These are phyloP conservation scores for Stomorhina lunata DNA, from an alignment of 2,888 invertebrate genomes.

Conservation along the genomic window DNA sequence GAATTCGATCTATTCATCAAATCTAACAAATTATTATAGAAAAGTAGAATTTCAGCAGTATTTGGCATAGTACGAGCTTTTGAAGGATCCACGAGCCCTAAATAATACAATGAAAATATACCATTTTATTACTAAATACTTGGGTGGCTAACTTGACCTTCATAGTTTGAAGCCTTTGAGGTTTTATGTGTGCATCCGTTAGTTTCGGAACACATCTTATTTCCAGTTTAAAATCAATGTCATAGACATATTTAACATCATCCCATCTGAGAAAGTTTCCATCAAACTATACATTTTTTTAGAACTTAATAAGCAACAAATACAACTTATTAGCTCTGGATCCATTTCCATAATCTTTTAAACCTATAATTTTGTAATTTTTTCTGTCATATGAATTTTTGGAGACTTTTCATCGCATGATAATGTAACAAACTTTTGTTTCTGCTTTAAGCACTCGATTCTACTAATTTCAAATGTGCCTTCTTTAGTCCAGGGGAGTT, in stretches of 20 bases:
- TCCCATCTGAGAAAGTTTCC: neutral
- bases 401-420: conserved; percentile 25
- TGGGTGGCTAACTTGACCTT: too few species aligned
- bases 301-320: neutral
- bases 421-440: conserved; percentile 15
- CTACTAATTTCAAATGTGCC: neutral
- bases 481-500: neutral
- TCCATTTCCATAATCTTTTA: too few species aligned
- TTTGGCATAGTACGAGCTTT: conserved; percentile 1
- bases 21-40: conserved; percentile 25
- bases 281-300: neutral
- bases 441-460: neutral
- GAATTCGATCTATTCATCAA: neutral
- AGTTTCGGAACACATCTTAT: conserved; percentile 17
- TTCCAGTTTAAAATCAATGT: neutral
- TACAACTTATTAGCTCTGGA: conserved; percentile 1
- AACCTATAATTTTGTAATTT: too few species aligned
- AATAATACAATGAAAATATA: neutral
- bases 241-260: conserved; percentile 4
- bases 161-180: neutral
- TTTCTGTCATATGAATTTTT: conserved; percentile 16
- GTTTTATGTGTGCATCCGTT: neutral
- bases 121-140: too few species aligned
- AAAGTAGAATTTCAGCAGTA: conserved; percentile 1
- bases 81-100: neutral